A percentile compares a stretch with the other conserved stretches of the same genome.
phyloP scores from a whole-genome alignment of 37 sponge, comb jelly and placozoan genomes.

The Lycopodina hypogea region DNA sequence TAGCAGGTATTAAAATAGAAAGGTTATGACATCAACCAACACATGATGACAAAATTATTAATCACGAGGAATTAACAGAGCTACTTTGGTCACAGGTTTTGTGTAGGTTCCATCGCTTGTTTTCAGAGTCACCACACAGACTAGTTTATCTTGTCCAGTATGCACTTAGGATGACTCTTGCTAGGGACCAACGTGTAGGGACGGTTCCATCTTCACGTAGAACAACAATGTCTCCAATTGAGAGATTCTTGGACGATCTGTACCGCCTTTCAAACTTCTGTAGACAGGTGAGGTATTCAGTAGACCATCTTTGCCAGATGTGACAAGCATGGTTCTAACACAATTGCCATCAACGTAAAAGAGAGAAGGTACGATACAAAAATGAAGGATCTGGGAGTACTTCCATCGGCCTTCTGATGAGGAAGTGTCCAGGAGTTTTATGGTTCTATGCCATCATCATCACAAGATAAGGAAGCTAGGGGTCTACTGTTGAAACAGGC shows the following conservation, averaged over 20 bases:
- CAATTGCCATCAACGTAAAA: too few species aligned
- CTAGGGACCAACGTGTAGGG: too few species aligned
- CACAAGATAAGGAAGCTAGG: too few species aligned
- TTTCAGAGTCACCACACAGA: slow-evolving; percentile 21
- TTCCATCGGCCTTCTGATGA: too few species aligned
- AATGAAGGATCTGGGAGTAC: too few species aligned
- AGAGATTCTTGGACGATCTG: slow-evolving; percentile 4
- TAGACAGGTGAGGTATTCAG: slow-evolving; percentile 22
- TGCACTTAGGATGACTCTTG: slow-evolving; percentile 10
- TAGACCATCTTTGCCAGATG: slow-evolving; percentile 29
- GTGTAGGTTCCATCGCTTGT: slow-evolving; percentile 11
- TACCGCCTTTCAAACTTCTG: background rate
- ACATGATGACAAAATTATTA: too few species aligned
- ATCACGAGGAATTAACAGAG: slow-evolving; percentile 11
- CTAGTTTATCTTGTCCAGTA: slow-evolving; percentile 16
- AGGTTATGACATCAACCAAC: background rate
- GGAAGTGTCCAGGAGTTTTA: slow-evolving; percentile 27
- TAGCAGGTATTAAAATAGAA: too few species aligned
- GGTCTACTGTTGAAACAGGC: too few species aligned
- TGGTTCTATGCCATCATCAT: slow-evolving; percentile 23
- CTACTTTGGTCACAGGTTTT: slow-evolving; percentile 34
- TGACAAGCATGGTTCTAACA: slow-evolving; percentile 19
- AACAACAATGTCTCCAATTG: too few species aligned
- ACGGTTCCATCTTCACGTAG: too few species aligned
- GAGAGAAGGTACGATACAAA: too few species aligned